A percentile compares a stretch with the other conserved stretches of the same genome.
Evolutionary conservation across 1,140 invertebrate species (phyloP).

Genomic region (Drosophila serrata): DNA sequence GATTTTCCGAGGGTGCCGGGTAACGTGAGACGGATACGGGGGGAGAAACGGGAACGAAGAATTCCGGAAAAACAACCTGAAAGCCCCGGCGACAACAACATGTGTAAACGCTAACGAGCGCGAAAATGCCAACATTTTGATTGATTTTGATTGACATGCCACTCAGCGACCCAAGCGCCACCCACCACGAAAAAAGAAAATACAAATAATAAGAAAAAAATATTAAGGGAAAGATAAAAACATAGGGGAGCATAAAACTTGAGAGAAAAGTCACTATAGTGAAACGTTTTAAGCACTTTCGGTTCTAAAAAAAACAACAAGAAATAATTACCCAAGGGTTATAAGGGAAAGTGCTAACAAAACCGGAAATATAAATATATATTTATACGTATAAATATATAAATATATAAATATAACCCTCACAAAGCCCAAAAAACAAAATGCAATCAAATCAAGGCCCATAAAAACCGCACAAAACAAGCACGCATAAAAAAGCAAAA

Average conservation of each 20-base stretch:
- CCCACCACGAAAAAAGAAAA: constrained; percentile 32
- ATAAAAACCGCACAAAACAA: constrained; percentile 58
- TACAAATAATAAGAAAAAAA: constrained; percentile 18
- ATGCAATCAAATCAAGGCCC: constrained; percentile 55
- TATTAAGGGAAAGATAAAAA: constrained; percentile 9
- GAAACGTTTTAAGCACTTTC: constrained; percentile 32
- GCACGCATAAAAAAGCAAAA: constrained; percentile 28
- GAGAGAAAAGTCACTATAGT: constrained; percentile 9
- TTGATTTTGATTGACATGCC: constrained; percentile 82
- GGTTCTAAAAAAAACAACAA: constrained; percentile 7
- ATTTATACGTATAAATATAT: too few species aligned
- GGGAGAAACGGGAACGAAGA: constrained; percentile 3
- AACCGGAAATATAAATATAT: constrained; percentile 19
- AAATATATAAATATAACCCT: not conserved
- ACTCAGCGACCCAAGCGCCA: constrained; percentile 61
- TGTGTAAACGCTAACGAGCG: constrained; percentile 75
- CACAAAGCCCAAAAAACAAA: constrained; percentile 17
- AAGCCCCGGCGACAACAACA: constrained; percentile 54
- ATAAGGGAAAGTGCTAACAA: constrained; percentile 35
- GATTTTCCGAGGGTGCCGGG: constrained; percentile 43
- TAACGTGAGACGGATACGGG: constrained; percentile 37
- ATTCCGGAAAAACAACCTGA: constrained; percentile 46
- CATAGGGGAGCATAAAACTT: constrained; percentile 10
- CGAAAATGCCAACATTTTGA: constrained; percentile 64
- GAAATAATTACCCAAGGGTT: constrained; percentile 49